Evolutionary conservation across 2,113 vertebrate species (phyloP).

Genomic region (Strigops habroptila): DNA sequence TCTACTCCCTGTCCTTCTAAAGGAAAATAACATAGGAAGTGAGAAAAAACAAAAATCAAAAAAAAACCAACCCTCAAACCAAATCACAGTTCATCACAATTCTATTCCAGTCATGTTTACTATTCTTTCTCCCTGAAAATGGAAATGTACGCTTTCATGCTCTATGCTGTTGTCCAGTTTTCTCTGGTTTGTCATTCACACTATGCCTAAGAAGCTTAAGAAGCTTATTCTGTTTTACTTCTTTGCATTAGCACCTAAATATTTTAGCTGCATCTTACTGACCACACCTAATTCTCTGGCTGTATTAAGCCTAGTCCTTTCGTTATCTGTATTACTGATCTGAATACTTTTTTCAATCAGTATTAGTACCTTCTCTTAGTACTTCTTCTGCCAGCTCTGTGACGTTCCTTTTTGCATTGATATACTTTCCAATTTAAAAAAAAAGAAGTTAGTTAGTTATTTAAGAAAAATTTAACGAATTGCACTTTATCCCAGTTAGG

Average conservation of each 20-base stretch:
- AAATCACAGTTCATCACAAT: neutral
- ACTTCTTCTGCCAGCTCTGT: neutral
- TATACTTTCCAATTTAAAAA: neutral
- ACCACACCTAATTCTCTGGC: neutral
- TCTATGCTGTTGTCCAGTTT: neutral
- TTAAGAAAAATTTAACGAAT: neutral
- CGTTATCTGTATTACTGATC: neutral
- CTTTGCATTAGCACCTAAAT: neutral
- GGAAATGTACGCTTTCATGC: neutral
- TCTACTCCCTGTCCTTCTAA: neutral
- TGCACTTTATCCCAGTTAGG: neutral
- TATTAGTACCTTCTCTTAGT: neutral
- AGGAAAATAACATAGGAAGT: neutral
- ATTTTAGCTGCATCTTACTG: neutral
- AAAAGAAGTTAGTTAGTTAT: neutral
- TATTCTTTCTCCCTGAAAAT: neutral
- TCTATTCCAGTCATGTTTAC: neutral
- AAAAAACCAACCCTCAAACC: neutral
- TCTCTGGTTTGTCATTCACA: neutral
- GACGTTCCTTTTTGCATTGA: neutral
- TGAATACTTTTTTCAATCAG: neutral
- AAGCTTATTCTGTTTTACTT: neutral
- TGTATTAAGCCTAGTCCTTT: neutral
- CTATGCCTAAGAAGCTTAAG: neutral
- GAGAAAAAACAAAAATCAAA: neutral